phyloP scores from a whole-genome alignment of 2,888 invertebrate genomes.

The Caenorhabditis angaria region DNA sequence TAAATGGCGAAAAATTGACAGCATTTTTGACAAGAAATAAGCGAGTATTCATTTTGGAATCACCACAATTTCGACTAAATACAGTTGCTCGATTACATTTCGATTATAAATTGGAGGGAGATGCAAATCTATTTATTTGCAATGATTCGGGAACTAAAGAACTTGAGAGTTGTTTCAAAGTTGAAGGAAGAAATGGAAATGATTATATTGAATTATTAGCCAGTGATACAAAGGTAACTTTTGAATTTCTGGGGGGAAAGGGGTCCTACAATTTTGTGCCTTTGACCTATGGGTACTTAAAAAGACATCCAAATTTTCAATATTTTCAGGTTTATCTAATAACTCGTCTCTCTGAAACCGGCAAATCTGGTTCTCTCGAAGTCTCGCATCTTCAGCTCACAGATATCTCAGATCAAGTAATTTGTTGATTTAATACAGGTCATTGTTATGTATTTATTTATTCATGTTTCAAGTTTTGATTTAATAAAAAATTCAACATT shows the following conservation, averaged over 20 bases:
- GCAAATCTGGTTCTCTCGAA: conserved; percentile 10
- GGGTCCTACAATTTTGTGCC: too few relatives aligned
- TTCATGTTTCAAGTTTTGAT: background rate
- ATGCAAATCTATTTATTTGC: conserved; percentile 66
- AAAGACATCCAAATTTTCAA: background rate
- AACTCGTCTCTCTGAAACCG: background rate
- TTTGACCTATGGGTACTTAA: too few relatives aligned
- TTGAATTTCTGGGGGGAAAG: too few relatives aligned
- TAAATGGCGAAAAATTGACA: conserved; percentile 28
- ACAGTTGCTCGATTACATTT: conserved; percentile 68
- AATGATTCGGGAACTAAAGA: conserved; percentile 69
- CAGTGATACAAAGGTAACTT: conserved; percentile 65
- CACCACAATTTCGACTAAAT: conserved; percentile 66
- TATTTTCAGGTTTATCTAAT: conserved; percentile 46
- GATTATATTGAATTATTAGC: conserved; percentile 67
- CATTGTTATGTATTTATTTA: conserved; percentile 8
- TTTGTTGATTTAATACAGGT: conserved; percentile 8
- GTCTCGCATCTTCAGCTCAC: conserved; percentile 5
- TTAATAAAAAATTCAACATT: background rate
- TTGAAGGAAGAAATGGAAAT: conserved; percentile 55
- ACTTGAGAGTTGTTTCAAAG: conserved; percentile 68
- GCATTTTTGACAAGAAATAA: conserved; percentile 45
- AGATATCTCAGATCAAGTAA: conserved; percentile 7
- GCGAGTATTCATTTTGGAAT: conserved; percentile 66
- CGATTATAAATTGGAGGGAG: conserved; percentile 62